phyloP scores from a whole-genome alignment of 2,888 invertebrate species.

The Mechanitis messenoides region DNA sequence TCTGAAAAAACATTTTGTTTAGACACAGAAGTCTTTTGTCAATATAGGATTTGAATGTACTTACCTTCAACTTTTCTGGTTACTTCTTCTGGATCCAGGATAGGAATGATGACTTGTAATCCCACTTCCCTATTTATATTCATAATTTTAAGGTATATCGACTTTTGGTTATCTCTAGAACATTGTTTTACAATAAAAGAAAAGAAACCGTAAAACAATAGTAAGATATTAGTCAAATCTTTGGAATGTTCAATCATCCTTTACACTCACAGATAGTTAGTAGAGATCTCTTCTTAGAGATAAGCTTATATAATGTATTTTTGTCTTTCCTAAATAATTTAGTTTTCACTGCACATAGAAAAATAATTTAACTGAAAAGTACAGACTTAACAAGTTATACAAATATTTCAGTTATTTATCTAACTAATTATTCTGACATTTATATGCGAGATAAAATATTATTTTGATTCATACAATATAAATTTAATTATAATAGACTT shows the following conservation, averaged over 20 bases:
- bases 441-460: too few species aligned
- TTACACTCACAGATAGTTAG: too few species aligned
- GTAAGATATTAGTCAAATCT: conserved; percentile 54
- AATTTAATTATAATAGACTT: too few species aligned
- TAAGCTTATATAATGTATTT: too few species aligned
- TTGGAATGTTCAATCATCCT: conserved; percentile 44
- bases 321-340: too few species aligned
- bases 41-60: conserved; percentile 18
- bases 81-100: conserved; percentile 25
- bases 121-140: conserved; percentile 50
- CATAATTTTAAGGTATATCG: conserved; percentile 27
- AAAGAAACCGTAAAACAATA: conserved; percentile 27
- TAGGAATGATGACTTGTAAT: conserved; percentile 40
- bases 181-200: conserved; percentile 57
- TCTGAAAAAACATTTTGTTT: conserved; percentile 45
- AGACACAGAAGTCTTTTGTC: neutral
- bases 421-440: too few species aligned
- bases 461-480: too few species aligned
- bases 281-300: too few species aligned
- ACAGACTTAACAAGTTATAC: too few species aligned
- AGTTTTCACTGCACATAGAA: too few species aligned
- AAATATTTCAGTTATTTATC: too few species aligned
- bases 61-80: conserved; percentile 42
- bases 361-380: too few species aligned
- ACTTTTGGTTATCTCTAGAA: conserved; percentile 43